phyloP scores from a whole-genome alignment of 2,113 vertebrate species.

The Struthidea cinerea region DNA sequence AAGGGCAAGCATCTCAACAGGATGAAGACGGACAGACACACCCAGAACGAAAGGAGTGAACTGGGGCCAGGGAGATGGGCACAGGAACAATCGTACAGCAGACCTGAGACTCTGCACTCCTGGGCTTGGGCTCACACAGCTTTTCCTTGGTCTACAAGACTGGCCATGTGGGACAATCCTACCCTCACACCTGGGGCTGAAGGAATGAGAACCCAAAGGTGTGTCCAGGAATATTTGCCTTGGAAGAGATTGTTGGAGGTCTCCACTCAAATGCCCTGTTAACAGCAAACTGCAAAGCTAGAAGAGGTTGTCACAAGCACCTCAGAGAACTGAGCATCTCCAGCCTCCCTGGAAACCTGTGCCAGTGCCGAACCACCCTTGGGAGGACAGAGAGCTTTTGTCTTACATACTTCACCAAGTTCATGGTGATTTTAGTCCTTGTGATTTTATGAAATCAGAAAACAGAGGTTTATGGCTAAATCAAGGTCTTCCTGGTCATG shows the following conservation, averaged over 20 bases:
- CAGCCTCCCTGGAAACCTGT: background rate
- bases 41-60: background rate
- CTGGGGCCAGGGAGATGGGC: background rate
- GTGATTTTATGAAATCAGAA: background rate
- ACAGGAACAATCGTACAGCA: background rate
- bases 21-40: background rate
- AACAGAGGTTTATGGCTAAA: background rate
- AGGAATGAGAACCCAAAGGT: background rate
- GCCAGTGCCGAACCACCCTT: background rate
- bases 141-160: background rate
- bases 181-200: background rate
- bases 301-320: background rate
- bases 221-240: background rate
- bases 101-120: background rate
- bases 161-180: background rate
- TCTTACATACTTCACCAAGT: background rate
- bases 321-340: background rate
- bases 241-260: background rate
- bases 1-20: background rate
- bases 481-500: background rate
- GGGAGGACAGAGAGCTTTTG: background rate
- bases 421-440: background rate
- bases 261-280: background rate
- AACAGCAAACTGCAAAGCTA: background rate
- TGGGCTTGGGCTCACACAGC: background rate